phyloP scores from a whole-genome alignment of 2,888 invertebrate genomes.

The Heliconius ethilla region DNA sequence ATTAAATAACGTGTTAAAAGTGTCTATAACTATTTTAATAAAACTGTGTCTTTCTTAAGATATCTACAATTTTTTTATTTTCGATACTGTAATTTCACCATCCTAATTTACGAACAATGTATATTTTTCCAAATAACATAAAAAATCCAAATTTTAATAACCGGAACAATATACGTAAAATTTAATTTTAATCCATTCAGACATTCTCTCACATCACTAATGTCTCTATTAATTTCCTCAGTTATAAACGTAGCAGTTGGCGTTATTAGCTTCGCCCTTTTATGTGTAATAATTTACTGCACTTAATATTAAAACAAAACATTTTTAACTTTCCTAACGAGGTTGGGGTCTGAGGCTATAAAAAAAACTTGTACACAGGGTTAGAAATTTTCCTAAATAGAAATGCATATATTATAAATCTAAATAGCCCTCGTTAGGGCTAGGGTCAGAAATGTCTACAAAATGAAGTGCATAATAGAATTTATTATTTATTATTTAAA shows the following conservation, averaged over 20 bases:
- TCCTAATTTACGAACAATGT: not conserved
- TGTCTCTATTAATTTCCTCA: slow-evolving; percentile 74
- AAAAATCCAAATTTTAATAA: not conserved
- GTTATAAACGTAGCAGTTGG: slow-evolving; percentile 75
- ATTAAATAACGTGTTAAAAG: too few species aligned
- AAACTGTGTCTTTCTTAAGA: not conserved
- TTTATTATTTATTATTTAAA: not conserved
- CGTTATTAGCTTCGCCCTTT: slow-evolving; percentile 78
- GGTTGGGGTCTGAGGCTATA: slow-evolving; percentile 49
- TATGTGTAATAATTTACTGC: slow-evolving; percentile 80
- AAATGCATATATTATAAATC: slow-evolving; percentile 23
- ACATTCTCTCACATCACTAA: slow-evolving; percentile 54
- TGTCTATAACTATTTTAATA: too few species aligned
- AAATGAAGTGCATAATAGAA: not conserved
- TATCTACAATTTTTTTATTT: not conserved
- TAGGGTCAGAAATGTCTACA: not conserved
- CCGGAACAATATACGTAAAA: not conserved
- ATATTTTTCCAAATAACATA: not conserved
- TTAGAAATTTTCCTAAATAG: slow-evolving; percentile 25
- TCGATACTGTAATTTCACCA: too few species aligned
- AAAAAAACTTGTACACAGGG: slow-evolving; percentile 32
- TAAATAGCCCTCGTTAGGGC: not conserved
- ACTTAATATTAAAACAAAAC: slow-evolving; percentile 78
- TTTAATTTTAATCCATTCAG: not conserved
- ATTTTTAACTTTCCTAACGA: slow-evolving; percentile 74